These are phyloP conservation scores for Scarus forsteni DNA, from an alignment of 2,797 vertebrate species.

Conservation along the genomic window DNA sequence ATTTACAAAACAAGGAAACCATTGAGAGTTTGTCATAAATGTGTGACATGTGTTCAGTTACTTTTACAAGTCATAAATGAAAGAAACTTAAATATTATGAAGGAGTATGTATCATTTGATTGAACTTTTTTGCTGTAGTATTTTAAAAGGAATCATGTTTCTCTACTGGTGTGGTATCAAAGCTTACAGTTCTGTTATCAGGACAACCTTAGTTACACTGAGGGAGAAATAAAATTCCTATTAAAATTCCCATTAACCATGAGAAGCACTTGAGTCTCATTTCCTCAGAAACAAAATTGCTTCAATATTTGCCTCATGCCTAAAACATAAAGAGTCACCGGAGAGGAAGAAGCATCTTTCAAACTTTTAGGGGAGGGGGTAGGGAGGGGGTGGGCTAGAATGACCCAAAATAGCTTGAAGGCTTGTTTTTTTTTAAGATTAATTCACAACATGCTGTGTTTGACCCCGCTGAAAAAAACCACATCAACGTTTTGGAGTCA, in stretches of 20 bases:
- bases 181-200: no score
- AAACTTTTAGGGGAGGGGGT: not conserved
- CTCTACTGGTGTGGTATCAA: no score
- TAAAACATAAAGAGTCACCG: conserved; percentile 29
- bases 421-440: conserved; percentile 39
- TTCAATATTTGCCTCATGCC: conserved; percentile 14
- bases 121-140: no score
- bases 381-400: not conserved
- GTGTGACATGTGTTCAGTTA: no score
- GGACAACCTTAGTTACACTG: not conserved
- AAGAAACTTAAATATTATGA: no score
- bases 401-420: conserved; percentile 41
- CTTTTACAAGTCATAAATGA: no score
- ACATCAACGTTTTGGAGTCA: conserved; percentile 35
- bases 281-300: conserved; percentile 43
- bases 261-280: conserved; percentile 44
- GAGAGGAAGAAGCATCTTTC: conserved; percentile 14
- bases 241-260: not conserved
- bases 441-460: conserved; percentile 28
- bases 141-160: no score
- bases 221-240: not conserved
- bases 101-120: no score
- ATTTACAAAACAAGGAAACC: no score
- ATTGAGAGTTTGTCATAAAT: no score
- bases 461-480: conserved; percentile 29